Percentiles rank a stretch among this genome's conserved stretches.
Conservation (phyloP, 1,140 invertebrate genomes). For the Drosophila leontia region DNA sequence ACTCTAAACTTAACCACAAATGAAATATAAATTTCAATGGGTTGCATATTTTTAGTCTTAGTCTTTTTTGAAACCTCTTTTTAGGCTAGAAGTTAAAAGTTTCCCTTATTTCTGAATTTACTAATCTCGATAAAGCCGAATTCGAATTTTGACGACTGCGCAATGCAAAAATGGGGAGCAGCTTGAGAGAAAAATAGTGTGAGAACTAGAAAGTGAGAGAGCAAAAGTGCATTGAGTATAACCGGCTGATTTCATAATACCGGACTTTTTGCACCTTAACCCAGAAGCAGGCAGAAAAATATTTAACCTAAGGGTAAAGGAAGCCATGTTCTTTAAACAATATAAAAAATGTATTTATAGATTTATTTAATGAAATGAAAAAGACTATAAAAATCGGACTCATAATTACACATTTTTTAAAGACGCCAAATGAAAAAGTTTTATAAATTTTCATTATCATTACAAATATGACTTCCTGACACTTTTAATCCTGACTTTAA, state of each 20-base stretch:
- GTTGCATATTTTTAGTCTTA: background rate
- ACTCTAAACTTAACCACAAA: background rate
- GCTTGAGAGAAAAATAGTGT: background rate
- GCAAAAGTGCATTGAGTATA: conserved; percentile 46
- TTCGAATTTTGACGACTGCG: conserved; percentile 38
- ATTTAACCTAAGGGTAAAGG: background rate
- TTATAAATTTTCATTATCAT: no score
- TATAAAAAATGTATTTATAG: background rate
- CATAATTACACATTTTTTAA: background rate
- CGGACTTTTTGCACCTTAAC: background rate
- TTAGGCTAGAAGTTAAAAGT: background rate
- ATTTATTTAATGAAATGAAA: background rate
- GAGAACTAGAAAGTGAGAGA: conserved; percentile 4
- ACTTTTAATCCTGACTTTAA: no score
- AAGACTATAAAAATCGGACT: background rate
- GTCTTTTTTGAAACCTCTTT: background rate
- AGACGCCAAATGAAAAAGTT: no score
- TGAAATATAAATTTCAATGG: background rate
- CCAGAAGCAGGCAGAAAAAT: background rate
- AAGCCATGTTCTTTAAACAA: background rate
- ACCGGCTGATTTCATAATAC: conserved; percentile 53
- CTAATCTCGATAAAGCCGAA: background rate
- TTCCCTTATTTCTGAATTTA: background rate
- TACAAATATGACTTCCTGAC: no score
- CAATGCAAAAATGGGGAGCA: conserved; percentile 9